phyloP scores from a whole-genome alignment of 2,113 vertebrate species.

The Barnardius zonarius region DNA sequence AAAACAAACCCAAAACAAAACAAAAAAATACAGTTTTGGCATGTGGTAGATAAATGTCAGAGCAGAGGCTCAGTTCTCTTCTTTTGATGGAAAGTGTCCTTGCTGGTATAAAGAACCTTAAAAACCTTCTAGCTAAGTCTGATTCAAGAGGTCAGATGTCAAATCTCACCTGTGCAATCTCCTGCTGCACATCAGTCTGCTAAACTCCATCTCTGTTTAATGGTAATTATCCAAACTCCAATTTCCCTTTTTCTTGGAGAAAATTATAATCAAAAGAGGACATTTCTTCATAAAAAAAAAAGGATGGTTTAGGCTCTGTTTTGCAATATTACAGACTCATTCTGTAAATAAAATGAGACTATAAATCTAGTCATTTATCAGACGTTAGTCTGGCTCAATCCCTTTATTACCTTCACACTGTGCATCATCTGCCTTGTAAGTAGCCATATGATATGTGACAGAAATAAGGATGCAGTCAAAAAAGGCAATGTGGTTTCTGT shows the following conservation, averaged over 20 bases:
- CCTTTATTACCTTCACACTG: neutral
- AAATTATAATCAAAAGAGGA: neutral
- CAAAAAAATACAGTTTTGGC: neutral
- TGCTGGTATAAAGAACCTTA: constrained; percentile 1
- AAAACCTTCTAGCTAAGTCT: constrained; percentile 20
- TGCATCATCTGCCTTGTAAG: neutral
- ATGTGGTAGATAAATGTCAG: neutral
- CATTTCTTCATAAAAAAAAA: neutral
- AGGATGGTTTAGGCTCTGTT: neutral
- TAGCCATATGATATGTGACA: neutral
- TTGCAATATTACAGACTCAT: neutral
- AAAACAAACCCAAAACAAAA: neutral
- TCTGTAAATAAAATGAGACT: neutral
- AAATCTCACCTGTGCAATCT: constrained; percentile 43
- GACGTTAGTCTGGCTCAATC: neutral
- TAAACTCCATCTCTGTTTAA: constrained; percentile 36
- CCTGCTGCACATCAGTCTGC: constrained; percentile 19
- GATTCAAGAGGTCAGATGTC: constrained; percentile 4
- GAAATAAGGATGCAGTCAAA: constrained; percentile 10
- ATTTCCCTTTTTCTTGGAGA: constrained; percentile 18
- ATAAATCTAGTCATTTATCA: neutral
- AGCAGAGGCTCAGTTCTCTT: neutral
- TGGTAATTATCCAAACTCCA: constrained; percentile 25
- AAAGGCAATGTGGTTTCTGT: neutral
- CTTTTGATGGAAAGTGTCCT: neutral